Evolutionary conservation across 2,888 invertebrate species (phyloP).

Genomic region (Cacoxenus indagator): DNA sequence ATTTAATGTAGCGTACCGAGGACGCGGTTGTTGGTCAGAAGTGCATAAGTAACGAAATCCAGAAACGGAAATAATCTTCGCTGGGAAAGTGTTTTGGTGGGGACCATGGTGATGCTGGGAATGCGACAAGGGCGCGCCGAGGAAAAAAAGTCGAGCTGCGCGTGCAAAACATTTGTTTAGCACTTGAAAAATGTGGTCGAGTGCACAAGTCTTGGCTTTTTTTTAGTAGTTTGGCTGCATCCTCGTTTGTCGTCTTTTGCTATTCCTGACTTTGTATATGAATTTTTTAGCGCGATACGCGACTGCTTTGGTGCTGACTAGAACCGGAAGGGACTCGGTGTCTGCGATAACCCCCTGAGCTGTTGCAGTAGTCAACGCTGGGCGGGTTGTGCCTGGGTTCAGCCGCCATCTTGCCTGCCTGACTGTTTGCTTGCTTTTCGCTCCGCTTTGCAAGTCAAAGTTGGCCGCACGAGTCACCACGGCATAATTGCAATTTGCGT

Average conservation of each 20-base stretch:
- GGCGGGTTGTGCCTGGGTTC: not conserved
- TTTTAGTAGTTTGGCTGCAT: not conserved
- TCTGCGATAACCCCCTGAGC: not conserved
- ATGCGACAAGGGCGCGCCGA: conserved; percentile 9
- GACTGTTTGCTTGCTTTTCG: conserved; percentile 21
- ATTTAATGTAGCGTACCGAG: conserved; percentile 8
- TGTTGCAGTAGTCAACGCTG: not conserved
- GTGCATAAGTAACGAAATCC: not conserved
- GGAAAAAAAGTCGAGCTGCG: conserved; percentile 28
- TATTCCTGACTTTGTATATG: not conserved
- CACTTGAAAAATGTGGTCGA: conserved; percentile 45
- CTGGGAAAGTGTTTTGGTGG: no score
- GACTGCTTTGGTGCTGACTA: not conserved
- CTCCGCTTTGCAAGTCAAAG: conserved; percentile 29
- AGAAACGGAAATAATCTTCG: no score
- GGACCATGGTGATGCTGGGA: no score
- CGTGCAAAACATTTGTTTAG: conserved; percentile 41
- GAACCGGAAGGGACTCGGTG: not conserved
- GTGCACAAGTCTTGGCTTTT: conserved; percentile 25
- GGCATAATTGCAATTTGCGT: conserved; percentile 56
- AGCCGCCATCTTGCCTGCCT: not conserved
- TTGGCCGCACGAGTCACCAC: conserved; percentile 39
- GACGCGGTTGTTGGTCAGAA: conserved; percentile 6
- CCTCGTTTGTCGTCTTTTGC: not conserved
- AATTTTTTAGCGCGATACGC: conserved; percentile 19